phyloP scores from a whole-genome alignment of 2,888 invertebrate species.

The Machimus atricapillus region DNA sequence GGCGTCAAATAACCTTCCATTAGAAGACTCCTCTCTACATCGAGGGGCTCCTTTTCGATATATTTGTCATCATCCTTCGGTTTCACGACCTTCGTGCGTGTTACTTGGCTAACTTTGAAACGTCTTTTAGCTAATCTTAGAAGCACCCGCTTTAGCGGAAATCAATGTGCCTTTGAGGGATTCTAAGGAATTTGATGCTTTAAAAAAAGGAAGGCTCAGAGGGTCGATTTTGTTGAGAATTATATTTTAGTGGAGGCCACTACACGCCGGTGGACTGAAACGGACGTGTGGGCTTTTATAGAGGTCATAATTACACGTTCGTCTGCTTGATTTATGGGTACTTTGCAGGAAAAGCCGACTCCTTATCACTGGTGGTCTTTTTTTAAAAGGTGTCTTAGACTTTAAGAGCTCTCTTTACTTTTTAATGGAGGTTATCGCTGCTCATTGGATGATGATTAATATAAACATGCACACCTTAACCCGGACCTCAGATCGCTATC shows the following conservation, averaged over 20 bases:
- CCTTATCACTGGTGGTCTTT: background rate
- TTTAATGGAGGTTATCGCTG: background rate
- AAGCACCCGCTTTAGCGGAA: background rate
- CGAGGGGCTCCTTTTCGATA: background rate
- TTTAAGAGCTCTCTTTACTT: background rate
- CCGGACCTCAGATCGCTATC: background rate
- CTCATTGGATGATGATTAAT: background rate
- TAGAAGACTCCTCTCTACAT: background rate
- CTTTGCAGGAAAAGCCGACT: background rate
- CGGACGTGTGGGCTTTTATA: background rate
- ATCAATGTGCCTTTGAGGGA: background rate
- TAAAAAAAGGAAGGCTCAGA: background rate
- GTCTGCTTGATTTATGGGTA: background rate
- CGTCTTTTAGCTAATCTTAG: background rate
- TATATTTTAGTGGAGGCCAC: background rate
- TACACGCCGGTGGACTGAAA: background rate
- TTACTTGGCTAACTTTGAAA: background rate
- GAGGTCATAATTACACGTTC: background rate
- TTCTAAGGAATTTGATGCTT: background rate
- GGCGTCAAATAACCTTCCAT: background rate
- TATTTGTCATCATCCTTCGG: background rate
- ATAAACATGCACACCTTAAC: background rate
- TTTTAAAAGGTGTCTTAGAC: background rate
- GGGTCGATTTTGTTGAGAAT: background rate
- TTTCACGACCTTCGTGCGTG: background rate